Percentiles rank a stretch among this genome's conserved stretches.
Evolutionary conservation across 2,797 vertebrate genomes (phyloP).

Genomic region (Corythornis leucogaster): DNA sequence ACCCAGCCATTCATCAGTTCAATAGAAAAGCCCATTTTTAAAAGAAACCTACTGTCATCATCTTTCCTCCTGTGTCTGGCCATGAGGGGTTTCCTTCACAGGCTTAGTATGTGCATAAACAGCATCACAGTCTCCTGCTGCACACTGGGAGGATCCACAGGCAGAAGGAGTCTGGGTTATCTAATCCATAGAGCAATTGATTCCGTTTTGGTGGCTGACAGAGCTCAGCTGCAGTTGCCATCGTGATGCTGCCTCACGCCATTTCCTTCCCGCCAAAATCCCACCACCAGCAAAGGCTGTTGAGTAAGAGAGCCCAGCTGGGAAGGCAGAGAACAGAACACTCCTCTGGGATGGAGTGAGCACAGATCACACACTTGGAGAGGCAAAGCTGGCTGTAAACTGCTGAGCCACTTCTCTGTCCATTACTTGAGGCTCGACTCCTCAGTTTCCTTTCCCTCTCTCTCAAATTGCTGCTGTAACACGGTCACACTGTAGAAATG

Average conservation of each 20-base stretch:
- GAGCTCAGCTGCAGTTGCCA: not conserved
- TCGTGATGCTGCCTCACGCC: not conserved
- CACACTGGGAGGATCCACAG: not conserved
- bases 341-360: not conserved
- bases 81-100: not conserved
- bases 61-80: not conserved
- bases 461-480: not conserved
- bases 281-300: not conserved
- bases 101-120: accelerated
- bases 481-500: not conserved
- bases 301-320: constrained; percentile 14
- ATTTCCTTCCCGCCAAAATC: constrained; percentile 24
- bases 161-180: not conserved
- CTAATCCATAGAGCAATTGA: not conserved
- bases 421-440: not conserved
- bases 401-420: not conserved
- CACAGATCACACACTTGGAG: not conserved
- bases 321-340: not conserved
- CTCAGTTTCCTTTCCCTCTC: not conserved
- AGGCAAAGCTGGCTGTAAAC: not conserved
- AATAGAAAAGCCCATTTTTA: not conserved
- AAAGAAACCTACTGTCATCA: not conserved
- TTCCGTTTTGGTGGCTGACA: constrained; percentile 19
- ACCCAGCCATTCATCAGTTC: not conserved
- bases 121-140: not conserved